Evolutionary conservation across 92 coral and sea anemone species (phyloP).

Genomic region (Blastomussa wellsi): DNA sequence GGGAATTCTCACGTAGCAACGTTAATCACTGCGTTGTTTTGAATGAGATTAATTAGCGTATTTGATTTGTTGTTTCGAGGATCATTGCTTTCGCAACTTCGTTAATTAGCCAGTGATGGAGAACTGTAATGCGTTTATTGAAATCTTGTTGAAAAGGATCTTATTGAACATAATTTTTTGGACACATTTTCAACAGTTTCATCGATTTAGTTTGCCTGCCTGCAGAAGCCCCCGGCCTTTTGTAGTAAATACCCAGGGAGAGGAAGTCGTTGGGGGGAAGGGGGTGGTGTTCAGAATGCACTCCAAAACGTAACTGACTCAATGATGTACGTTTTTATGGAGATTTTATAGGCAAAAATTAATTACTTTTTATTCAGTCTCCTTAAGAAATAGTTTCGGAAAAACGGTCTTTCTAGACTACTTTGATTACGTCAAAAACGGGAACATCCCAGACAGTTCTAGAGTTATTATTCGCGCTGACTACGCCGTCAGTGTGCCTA

Average conservation of each 20-base stretch:
- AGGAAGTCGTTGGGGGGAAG: neutral
- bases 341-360: neutral
- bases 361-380: neutral
- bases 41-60: neutral
- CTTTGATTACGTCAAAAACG: neutral
- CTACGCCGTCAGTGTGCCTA: neutral
- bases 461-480: neutral
- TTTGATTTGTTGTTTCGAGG: neutral
- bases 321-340: neutral
- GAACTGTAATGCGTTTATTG: neutral
- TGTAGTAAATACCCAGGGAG: neutral
- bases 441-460: neutral
- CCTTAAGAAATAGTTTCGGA: neutral
- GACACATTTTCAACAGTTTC: neutral
- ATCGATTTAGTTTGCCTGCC: neutral
- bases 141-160: conserved; percentile 7
- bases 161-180: no score
- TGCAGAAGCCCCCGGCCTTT: neutral
- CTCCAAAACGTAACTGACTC: neutral
- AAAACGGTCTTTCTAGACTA: neutral
- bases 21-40: neutral
- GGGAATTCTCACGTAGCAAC: neutral
- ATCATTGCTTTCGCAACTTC: neutral
- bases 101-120: neutral
- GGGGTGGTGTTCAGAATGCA: neutral